phyloP scores from a whole-genome alignment of 2,113 vertebrate species.

The Equus quagga region DNA sequence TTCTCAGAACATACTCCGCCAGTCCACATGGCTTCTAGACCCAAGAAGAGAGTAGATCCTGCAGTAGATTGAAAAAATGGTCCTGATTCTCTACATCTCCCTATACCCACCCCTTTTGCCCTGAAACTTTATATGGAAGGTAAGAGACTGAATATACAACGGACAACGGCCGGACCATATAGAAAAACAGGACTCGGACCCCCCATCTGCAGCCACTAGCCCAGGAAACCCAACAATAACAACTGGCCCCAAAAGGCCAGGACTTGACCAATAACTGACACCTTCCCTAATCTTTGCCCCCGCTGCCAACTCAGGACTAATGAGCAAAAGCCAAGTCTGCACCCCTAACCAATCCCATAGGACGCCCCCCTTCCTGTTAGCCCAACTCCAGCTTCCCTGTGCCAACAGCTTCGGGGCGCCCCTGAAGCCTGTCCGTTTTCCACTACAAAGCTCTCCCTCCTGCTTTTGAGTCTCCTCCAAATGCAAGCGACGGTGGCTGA shows the following conservation, averaged over 20 bases:
- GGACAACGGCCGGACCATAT: neutral
- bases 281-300: neutral
- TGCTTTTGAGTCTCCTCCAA: neutral
- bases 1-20: neutral
- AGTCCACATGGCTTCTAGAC: fast-evolving
- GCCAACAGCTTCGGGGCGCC: neutral
- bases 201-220: too few relatives aligned
- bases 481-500: neutral
- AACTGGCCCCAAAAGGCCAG: too few relatives aligned
- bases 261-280: too few relatives aligned
- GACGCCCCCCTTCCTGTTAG: neutral
- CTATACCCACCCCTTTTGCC: neutral
- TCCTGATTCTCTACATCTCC: neutral
- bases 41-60: neutral
- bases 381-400: neutral
- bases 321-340: neutral
- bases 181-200: too few relatives aligned
- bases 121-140: neutral
- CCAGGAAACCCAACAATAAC: too few relatives aligned
- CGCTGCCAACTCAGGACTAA: neutral
- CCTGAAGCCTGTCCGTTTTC: neutral
- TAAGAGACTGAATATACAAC: neutral
- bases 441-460: neutral
- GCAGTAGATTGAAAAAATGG: neutral
- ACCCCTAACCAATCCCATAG: neutral